A percentile compares a stretch with the other conserved stretches of the same genome.
Evolutionary conservation across 37 sponge, comb jelly and placozoan genomes (phyloP).

Genomic region (Beroe ovata): DNA sequence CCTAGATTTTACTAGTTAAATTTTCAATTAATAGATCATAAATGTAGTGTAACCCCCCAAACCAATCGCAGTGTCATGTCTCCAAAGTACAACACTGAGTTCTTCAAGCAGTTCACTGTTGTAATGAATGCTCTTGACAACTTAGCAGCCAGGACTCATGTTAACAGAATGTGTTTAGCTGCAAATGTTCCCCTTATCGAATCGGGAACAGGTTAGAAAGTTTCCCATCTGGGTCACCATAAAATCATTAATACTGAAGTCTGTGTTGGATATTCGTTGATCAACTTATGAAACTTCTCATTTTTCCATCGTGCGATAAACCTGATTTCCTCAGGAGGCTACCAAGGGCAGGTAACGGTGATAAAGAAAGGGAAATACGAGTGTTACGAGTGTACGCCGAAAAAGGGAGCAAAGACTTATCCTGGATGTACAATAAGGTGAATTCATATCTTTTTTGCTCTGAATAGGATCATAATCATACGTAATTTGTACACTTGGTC

Average conservation of each 20-base stretch:
- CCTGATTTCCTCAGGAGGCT: conserved; percentile 81
- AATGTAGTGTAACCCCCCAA: too few relatives aligned
- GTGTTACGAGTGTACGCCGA: conserved; percentile 98
- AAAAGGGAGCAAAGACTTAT: conserved; percentile 83
- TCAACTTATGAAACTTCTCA: too few relatives aligned
- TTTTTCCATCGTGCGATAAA: too few relatives aligned
- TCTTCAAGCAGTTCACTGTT: conserved; percentile 87
- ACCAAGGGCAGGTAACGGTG: conserved; percentile 94
- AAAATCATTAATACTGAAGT: too few relatives aligned
- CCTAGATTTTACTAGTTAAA: too few relatives aligned
- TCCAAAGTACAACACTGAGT: conserved; percentile 86
- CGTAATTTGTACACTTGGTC: too few relatives aligned
- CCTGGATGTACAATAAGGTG: conserved; percentile 92
- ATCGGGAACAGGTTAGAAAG: conserved; percentile 87
- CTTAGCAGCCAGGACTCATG: conserved; percentile 71
- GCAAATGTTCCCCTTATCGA: conserved; percentile 93
- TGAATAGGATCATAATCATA: too few relatives aligned
- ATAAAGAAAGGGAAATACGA: conserved; percentile 81
- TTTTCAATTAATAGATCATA: too few relatives aligned
- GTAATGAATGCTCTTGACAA: conserved; percentile 99
- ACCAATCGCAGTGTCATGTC: conserved; percentile 66
- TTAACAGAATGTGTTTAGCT: conserved; percentile 84
- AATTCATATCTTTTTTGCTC: too few relatives aligned
- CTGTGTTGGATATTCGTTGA: too few relatives aligned
- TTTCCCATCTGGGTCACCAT: too few relatives aligned